These are phyloP conservation scores for Leucosticte australis DNA, from an alignment of 2,113 vertebrate species.

Conservation along the genomic window DNA sequence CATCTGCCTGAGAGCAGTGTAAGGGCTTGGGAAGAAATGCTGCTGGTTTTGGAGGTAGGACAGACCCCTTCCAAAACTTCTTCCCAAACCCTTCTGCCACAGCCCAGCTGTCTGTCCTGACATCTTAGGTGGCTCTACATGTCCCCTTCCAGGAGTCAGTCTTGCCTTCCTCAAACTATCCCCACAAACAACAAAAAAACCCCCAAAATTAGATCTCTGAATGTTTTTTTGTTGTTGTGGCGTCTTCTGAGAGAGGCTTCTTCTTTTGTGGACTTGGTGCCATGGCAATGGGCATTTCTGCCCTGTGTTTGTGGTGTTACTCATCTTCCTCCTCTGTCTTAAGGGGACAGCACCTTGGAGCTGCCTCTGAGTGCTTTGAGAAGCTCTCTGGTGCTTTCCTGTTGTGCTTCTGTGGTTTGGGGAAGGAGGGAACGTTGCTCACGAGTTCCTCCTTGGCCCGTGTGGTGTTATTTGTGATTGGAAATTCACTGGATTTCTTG, in stretches of 20 bases:
- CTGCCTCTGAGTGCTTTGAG: not conserved
- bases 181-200: not conserved
- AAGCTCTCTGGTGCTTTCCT: not conserved
- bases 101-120: not conserved
- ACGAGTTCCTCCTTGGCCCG: not conserved
- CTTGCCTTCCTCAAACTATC: not conserved
- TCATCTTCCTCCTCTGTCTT: not conserved
- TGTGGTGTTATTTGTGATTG: not conserved
- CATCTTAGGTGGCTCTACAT: rapidly evolving
- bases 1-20: not conserved
- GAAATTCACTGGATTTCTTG: not conserved
- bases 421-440: not conserved
- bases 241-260: not conserved
- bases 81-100: not conserved
- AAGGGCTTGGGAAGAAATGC: not conserved
- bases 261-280: not conserved
- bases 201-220: not conserved
- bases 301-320: not conserved
- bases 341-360: not conserved
- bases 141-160: not conserved
- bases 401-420: not conserved
- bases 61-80: not conserved
- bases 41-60: not conserved
- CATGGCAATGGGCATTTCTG: not conserved
- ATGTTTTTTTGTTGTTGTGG: not conserved